These are phyloP conservation scores for Helicolenus hilgendorfi DNA, from an alignment of 2,797 vertebrate species.

Conservation along the genomic window DNA sequence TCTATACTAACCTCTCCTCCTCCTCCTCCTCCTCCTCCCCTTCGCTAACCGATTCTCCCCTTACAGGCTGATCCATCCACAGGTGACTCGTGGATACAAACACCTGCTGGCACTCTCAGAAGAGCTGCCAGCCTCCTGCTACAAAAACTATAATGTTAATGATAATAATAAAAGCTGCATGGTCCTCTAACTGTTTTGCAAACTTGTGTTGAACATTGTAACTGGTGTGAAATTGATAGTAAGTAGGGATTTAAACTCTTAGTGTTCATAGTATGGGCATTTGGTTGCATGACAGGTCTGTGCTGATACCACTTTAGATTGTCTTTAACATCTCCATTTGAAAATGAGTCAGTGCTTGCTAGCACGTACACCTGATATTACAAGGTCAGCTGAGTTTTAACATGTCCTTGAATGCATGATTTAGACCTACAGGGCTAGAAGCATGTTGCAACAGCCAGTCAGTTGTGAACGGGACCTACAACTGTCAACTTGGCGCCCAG, in stretches of 20 bases:
- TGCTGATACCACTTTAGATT: constrained; percentile 28
- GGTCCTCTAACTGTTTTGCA: constrained; percentile 9
- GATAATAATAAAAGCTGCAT: background rate
- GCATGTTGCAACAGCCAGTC: constrained; percentile 4
- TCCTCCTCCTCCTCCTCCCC: constrained; percentile 12
- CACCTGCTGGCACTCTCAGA: constrained; percentile 36
- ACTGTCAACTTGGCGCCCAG: background rate
- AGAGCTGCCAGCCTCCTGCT: constrained; percentile 20
- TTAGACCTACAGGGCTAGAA: background rate
- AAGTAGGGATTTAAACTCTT: background rate
- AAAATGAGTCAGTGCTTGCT: background rate
- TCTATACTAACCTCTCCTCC: constrained; percentile 75
- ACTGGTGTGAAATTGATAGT: background rate
- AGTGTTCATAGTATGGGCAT: background rate
- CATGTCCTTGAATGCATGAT: background rate
- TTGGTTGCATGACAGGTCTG: constrained; percentile 37
- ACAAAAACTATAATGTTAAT: constrained; percentile 15
- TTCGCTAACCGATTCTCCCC: constrained; percentile 79
- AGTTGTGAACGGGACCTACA: background rate
- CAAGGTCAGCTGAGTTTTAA: constrained; percentile 12
- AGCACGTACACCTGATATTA: background rate
- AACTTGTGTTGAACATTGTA: background rate
- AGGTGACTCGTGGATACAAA: constrained; percentile 72
- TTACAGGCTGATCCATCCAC: constrained; percentile 73
- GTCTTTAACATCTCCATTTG: background rate